Evolutionary conservation across 2,888 invertebrate species (phyloP), one percentile per base, ranked within the genome.

Genomic region (Drosophila falleni): DNA sequence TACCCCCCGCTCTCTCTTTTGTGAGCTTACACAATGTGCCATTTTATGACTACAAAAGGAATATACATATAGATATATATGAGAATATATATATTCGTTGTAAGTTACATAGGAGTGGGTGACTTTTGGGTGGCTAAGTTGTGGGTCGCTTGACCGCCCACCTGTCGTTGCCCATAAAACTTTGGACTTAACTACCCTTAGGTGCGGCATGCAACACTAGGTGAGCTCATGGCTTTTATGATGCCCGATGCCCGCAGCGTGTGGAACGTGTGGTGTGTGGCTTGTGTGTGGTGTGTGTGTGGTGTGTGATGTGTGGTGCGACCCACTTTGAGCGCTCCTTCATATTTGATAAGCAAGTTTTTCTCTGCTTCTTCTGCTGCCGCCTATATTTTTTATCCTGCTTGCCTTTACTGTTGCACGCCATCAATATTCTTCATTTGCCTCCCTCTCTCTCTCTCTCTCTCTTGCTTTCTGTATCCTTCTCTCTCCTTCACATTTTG

Each of bases 221-320:
- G 88, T 86, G 89, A 86, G 85, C 88, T 86, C 85, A 89, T 87
- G 87, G 74, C 74, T 86, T 87, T 87, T 87, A 89, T 87, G 87
- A 87, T 79, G 74, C 78, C 80, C 69, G 50, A 35, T 29, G 56
- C 31, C 19, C 54, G 41, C 15, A 13, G 35, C 13, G 35, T 11
- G 35, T 13, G 35, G 35, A 26, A 2, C 29, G 29, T 31, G 31
- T 39, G 26, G 6, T 39, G 6, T 41, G 53, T 5, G n/a, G 51
- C 6, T 8, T 29, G 29, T 29, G 29, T 13, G 53, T 5, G n/a
- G 51, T 4, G 8, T 29, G 29, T 29, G 29, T 13, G 8, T 53
- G 16, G 39, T 10, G 39, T 47, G 54, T 15, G 15, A 23, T 31
- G 29, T 15, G 56, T 35, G 64, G 37, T 41, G 67, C 83, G 83